Evolutionary conservation across 2,797 vertebrate genomes (phyloP), one percentile per base, ranked within the genome.

Genomic region (Hemibagrus guttatus): DNA sequence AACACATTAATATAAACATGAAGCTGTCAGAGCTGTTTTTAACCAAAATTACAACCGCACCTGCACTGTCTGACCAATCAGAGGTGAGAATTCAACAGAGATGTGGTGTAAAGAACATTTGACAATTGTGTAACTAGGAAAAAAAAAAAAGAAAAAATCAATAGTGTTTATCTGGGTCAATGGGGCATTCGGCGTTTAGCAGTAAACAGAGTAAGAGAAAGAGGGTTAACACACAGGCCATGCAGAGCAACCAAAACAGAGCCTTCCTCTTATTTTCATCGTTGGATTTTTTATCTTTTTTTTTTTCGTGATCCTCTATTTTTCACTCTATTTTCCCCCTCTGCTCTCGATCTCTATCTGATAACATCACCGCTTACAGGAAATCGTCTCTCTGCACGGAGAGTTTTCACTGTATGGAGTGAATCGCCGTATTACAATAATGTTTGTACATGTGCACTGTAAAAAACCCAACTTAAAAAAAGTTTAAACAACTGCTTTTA

Each of bases 171-270:
- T 76, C n/a, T 19, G 39, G 1, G n/a, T 31, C 52, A 63, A 4
- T 42, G 31, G 31, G 21, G 19, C 19, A 16, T 39, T 42, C 35
- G 7, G 14, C n/a, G 14, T 81, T 42, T 2, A 61, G 58, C 17
- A n/a, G 13, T 16, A 81, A 63, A 42, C 59, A 56, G 8, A 78
- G 28, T 28, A 21, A 52, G 23, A 52, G 23, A 52, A 52, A 75
- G 35, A 63, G 26, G 46, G 61, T 82, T 93, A 85, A 89, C 83
- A 82, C 49, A 84, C 74, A 71, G 83, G 85, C 54, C 85, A 42
- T 63, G 58, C 59, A 39, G 35, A 61, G 84, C 81, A 75, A 78
- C 28, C 86, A 81, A 83, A 90, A 78, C 69, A 83, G 49, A 83
- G 49, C 59, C 75, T 19, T 84, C 86, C 82, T 88, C 66, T 86